Base-by-base conservation (phyloP, 2,797 vertebrate species). In the Coilia nasus region DNA sequence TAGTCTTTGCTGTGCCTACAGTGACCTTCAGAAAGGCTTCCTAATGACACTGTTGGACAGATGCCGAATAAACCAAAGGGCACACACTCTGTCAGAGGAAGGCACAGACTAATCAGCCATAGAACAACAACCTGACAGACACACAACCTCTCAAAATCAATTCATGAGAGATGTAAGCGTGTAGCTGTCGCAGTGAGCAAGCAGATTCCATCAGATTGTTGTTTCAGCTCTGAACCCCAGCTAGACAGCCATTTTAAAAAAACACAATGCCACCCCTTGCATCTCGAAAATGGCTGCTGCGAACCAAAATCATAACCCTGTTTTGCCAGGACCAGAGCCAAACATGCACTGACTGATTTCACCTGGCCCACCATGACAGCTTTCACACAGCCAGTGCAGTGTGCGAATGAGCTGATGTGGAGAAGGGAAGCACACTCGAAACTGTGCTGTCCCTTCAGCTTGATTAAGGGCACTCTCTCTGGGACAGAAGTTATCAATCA, bases 241-340 rank as follows among this genome's bases (percentile, higher is more conserved):
- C 19, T 44, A 19, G 71, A 41, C 71, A 35, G 71, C 71, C 71
- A 78, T 78, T 78, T 78, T 21, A 78, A 21, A 19, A 31, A 44
- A 78, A 35, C 14, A 14, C 64, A 31, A 31, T 41, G 35, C 35
- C 35, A 41, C 35, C 35, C 25, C 64, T 6, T 71, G 28, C 25
- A 17, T 71, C 28, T 71, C 64, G 12, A 71, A 71, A 71, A 71
- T 71, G 64, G 64, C 28, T 71, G 64, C 64, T 71, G 64, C 15
- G 28, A 35, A 71, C 25, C 64, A 31, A 31, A 25, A 15, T 71
- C 64, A 31, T 28, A 71, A 71, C 64, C 11, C 64, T 15, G 64
- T 41, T 71, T 71, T 71, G 64, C 64, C 64, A 71, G 64, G 64
- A 71, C 64, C 64, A 71, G 28, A 71, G 64, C 64, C 28, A 71